Percentiles rank a stretch among this genome's conserved stretches.
Conservation (phyloP, 2,797 vertebrate species). For the Melanogrammus aeglefinus region DNA sequence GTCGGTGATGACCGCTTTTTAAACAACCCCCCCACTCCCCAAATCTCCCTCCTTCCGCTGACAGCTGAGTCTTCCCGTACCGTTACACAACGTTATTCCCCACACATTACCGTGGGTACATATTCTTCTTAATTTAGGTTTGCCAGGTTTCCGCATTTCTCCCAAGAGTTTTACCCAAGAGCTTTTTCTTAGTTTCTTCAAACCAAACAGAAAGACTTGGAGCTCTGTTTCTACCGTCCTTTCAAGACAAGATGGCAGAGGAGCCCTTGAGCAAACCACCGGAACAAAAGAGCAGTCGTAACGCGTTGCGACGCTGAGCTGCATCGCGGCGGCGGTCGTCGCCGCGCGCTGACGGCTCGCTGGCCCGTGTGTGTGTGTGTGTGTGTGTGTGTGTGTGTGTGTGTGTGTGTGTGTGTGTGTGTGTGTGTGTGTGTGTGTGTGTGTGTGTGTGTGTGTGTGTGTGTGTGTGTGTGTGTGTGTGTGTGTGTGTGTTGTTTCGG, state of each 20-base stretch:
- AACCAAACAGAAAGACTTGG: not conserved
- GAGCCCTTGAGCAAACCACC: not conserved
- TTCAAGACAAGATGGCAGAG: not conserved
- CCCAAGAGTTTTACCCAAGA: not conserved
- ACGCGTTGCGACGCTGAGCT: conserved; percentile 45
- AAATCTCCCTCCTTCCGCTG: no score
- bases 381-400: no score
- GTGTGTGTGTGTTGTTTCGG: conserved; percentile 37
- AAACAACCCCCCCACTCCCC: no score
- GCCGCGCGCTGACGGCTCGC: conserved; percentile 34
- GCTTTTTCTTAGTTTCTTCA: not conserved
- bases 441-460: no score
- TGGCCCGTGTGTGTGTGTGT: conserved; percentile 23
- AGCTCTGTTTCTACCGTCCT: not conserved
- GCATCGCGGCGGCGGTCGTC: conserved; percentile 31
- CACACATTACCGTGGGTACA: not conserved
- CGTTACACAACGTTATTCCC: not conserved
- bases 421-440: no score
- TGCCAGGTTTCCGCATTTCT: not conserved
- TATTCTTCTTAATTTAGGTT: not conserved
- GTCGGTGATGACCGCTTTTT: no score
- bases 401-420: no score
- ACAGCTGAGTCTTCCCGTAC: no score
- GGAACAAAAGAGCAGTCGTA: conserved; percentile 24
- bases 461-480: no score